Evolutionary conservation across 1,140 invertebrate genomes (phyloP).

Genomic region (Dendroctonus ponderosae): DNA sequence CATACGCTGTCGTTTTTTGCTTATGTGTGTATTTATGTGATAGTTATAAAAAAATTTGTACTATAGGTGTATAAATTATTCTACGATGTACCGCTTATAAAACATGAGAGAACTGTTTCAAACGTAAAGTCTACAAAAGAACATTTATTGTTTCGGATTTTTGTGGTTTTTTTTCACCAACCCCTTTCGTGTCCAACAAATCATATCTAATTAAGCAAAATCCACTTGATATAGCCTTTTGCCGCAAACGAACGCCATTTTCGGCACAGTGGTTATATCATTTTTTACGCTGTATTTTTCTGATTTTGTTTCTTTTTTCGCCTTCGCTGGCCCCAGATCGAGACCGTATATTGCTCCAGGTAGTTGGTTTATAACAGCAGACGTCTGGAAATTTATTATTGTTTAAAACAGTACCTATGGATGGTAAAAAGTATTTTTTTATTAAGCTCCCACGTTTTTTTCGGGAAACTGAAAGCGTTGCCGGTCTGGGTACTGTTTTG

Average conservation of each 20-base stretch:
- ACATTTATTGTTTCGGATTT: conserved; percentile 43
- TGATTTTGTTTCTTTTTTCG: conserved; percentile 28
- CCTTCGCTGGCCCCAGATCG: conserved; percentile 39
- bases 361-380: conserved; percentile 37
- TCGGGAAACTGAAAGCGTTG: too few relatives aligned
- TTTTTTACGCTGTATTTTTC: conserved; percentile 32
- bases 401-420: too few relatives aligned
- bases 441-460: too few relatives aligned
- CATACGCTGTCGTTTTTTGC: conserved; percentile 42
- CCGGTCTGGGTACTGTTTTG: too few relatives aligned
- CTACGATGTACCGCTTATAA: conserved; percentile 43
- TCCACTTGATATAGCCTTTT: conserved; percentile 44
- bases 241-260: conserved; percentile 38
- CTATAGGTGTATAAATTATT: conserved; percentile 47
- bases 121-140: conserved; percentile 33
- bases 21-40: conserved; percentile 51
- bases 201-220: conserved; percentile 28
- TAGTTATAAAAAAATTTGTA: conserved; percentile 46
- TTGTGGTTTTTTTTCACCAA: conserved; percentile 4
- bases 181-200: background rate
- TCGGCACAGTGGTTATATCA: conserved; percentile 34
- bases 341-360: conserved; percentile 42
- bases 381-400: too few relatives aligned
- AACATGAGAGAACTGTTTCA: conserved; percentile 38
- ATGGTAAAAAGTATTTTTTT: too few relatives aligned